Conservation (phyloP, 2,888 invertebrate genomes). For the Vannuccia rotundouncinata region DNA sequence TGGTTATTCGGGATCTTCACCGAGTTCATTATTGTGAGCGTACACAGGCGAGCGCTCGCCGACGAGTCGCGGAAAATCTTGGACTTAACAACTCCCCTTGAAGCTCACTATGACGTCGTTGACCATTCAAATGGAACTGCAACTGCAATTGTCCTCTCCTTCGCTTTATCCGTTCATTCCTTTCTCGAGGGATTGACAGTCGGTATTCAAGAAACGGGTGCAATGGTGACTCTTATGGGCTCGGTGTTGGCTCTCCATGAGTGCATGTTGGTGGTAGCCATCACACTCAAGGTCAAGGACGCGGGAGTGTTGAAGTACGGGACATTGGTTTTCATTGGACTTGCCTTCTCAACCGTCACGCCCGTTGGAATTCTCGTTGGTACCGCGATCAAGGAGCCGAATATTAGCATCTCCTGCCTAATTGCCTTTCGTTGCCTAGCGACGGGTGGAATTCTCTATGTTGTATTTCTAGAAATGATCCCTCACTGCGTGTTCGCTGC, state of each 20-base stretch:
- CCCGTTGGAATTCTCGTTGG: neutral
- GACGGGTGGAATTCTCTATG: neutral
- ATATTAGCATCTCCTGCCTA: neutral
- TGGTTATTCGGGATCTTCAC: neutral
- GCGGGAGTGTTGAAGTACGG: neutral
- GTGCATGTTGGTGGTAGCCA: neutral
- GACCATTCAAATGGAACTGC: neutral
- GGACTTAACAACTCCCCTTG: neutral
- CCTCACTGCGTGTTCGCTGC: neutral
- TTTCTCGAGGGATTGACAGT: neutral
- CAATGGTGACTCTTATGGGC: neutral
- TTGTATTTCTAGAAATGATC: neutral
- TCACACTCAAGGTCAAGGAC: neutral
- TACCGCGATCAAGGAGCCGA: neutral
- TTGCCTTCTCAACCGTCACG: neutral
- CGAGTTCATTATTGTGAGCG: neutral
- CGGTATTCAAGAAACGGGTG: neutral
- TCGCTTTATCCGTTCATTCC: neutral
- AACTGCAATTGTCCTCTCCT: neutral
- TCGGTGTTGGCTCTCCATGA: neutral
- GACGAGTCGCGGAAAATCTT: neutral
- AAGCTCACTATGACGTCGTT: neutral
- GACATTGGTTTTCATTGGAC: neutral
- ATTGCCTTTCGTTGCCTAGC: neutral
- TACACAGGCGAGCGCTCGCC: neutral